A percentile compares a stretch with the other conserved stretches of the same genome.
phyloP scores from a whole-genome alignment of 2,888 invertebrate genomes.

The Lutraria lutraria region DNA sequence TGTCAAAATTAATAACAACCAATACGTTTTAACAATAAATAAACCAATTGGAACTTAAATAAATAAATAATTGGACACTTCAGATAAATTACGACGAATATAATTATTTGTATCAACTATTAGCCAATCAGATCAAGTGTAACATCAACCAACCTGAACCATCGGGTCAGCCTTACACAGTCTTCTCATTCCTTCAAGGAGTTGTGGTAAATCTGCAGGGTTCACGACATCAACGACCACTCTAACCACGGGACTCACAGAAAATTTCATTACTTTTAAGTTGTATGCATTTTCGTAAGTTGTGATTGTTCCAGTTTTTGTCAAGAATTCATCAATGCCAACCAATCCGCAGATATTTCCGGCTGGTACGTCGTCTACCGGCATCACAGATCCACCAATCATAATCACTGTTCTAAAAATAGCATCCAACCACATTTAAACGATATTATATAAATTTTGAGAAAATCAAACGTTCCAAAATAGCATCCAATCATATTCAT shows the following conservation, averaged over 20 bases:
- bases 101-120: too few species aligned
- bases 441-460: too few species aligned
- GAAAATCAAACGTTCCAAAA: too few species aligned
- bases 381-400: slow-evolving; percentile 99
- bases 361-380: slow-evolving; percentile 99
- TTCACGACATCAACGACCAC: slow-evolving; percentile 99
- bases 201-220: slow-evolving; percentile 98
- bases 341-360: slow-evolving; percentile 99
- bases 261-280: slow-evolving; percentile 98
- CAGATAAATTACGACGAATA: too few species aligned
- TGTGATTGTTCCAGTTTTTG: slow-evolving; percentile 99
- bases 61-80: too few species aligned
- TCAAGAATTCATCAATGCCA: slow-evolving; percentile 99
- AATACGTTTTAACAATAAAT: too few species aligned
- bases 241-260: slow-evolving; percentile 99
- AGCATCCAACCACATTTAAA: not conserved
- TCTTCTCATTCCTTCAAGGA: slow-evolving; percentile 99
- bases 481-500: too few species aligned
- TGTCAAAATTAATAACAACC: too few species aligned
- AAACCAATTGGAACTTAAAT: too few species aligned
- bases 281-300: slow-evolving; percentile 99
- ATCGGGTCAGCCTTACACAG: slow-evolving; percentile 99
- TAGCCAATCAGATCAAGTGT: not conserved
- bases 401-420: slow-evolving; percentile 95
- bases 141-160: slow-evolving; percentile 89